These are phyloP conservation scores for Himalopsyche tibetana DNA, from an alignment of 2,888 invertebrate genomes.

Conservation along the genomic window DNA sequence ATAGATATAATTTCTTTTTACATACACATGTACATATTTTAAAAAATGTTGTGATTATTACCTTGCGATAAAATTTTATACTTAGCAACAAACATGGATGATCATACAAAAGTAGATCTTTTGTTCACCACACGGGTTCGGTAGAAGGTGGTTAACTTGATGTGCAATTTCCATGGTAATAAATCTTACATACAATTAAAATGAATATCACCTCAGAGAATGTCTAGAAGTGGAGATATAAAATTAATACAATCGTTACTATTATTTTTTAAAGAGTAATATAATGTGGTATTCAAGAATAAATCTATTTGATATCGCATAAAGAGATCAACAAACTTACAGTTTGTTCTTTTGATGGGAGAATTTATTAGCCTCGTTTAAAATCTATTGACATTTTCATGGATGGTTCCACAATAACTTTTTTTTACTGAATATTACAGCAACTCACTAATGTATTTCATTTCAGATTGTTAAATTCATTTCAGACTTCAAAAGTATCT, in stretches of 20 bases:
- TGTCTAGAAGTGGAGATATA: constrained; percentile 52
- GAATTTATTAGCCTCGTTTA: neutral
- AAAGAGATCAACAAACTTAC: constrained; percentile 18
- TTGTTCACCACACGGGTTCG: neutral
- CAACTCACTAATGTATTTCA: too few relatives aligned
- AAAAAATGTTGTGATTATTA: constrained; percentile 9
- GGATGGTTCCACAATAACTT: too few relatives aligned
- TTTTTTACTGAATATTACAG: too few relatives aligned
- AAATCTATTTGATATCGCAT: constrained; percentile 10
- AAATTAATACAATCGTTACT: constrained; percentile 14
- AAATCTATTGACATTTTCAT: neutral
- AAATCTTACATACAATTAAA: constrained; percentile 38
- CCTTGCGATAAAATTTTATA: neutral
- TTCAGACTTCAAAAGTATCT: too few relatives aligned
- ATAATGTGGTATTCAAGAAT: neutral
- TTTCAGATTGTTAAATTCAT: too few relatives aligned
- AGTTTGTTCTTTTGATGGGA: neutral
- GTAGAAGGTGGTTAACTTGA: neutral
- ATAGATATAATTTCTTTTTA: constrained; percentile 35
- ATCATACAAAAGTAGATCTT: neutral
- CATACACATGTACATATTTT: neutral
- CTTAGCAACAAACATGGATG: neutral
- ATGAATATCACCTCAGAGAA: constrained; percentile 47
- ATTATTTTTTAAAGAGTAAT: neutral
- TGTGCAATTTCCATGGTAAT: constrained; percentile 48